Base-by-base conservation (phyloP, 2,888 invertebrate genomes). In the Fragum sueziense region DNA sequence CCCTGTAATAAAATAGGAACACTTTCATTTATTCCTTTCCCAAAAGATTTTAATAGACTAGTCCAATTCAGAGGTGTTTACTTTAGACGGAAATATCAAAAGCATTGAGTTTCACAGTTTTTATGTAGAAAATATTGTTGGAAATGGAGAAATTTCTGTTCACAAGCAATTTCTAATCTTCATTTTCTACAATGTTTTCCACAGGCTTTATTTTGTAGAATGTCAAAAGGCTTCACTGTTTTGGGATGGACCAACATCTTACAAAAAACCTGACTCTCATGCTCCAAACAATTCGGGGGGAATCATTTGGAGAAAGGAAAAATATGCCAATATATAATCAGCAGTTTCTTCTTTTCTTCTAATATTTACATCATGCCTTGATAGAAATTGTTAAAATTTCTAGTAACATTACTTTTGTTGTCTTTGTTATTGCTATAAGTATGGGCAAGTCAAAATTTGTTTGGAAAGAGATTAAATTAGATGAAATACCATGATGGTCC, bases 1-100 rank as follows among this genome's bases (percentile, higher is more conserved):
- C 98, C 51, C 98, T 98, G 94, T 20, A 54, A 67, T 41, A 59
- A 33, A 37, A 73, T 73, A 17, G 25, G 37, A 29, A 68, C 9
- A 59, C 29, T n/a, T n/a, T n/a, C n/a, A n/a, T n/a, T n/a, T n/a
- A n/a, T n/a, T n/a, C n/a, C n/a, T n/a, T n/a, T n/a, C n/a, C n/a
- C n/a, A n/a, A n/a, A n/a, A n/a, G n/a, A n/a, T n/a, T n/a, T n/a
- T n/a, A n/a, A n/a, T n/a, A n/a, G n/a, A n/a, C n/a, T n/a, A n/a
- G n/a, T n/a, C n/a, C n/a, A n/a, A n/a, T n/a, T n/a, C n/a, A n/a
- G n/a, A n/a, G n/a, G n/a, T n/a, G n/a, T n/a, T n/a, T n/a, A n/a
- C n/a, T n/a, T n/a, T n/a, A n/a, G n/a, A n/a, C n/a, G n/a, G n/a
- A n/a, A n/a, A n/a, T n/a, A n/a, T n/a, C n/a, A n/a, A n/a, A n/a